A percentile compares a stretch with the other conserved stretches of the same genome.
Evolutionary conservation across 2,113 vertebrate genomes (phyloP).

Genomic region (Nycticorax nycticorax): DNA sequence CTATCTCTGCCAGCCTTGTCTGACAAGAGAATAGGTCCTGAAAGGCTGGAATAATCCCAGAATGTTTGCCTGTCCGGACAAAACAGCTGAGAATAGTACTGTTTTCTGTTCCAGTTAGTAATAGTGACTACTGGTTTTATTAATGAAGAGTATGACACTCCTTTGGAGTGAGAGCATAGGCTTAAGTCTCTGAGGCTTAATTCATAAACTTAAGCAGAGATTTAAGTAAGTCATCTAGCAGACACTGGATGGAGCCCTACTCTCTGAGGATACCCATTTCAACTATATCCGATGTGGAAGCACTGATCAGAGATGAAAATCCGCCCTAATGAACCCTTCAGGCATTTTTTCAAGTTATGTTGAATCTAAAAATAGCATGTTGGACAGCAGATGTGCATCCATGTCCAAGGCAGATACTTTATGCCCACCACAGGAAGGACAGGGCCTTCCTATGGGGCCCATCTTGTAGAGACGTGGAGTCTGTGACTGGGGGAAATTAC

Average conservation of each 20-base stretch:
- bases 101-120: no score
- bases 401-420: not conserved
- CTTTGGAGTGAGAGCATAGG: not conserved
- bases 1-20: not conserved
- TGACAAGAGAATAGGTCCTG: not conserved
- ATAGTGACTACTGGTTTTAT: not conserved
- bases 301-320: not conserved
- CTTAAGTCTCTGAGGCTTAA: not conserved
- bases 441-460: not conserved
- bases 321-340: not conserved
- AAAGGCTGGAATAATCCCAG: not conserved
- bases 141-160: fast-evolving
- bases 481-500: not conserved
- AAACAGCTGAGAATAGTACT: not conserved
- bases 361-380: not conserved
- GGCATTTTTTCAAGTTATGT: not conserved
- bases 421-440: not conserved
- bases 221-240: not conserved
- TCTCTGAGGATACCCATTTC: not conserved
- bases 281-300: fast-evolving
- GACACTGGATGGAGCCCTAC: constrained; percentile 46
- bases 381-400: not conserved
- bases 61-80: not conserved
- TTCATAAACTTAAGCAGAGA: not conserved
- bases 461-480: not conserved